Evolutionary conservation across 2,888 invertebrate genomes (phyloP).

Genomic region (Amphiduros pacificus): DNA sequence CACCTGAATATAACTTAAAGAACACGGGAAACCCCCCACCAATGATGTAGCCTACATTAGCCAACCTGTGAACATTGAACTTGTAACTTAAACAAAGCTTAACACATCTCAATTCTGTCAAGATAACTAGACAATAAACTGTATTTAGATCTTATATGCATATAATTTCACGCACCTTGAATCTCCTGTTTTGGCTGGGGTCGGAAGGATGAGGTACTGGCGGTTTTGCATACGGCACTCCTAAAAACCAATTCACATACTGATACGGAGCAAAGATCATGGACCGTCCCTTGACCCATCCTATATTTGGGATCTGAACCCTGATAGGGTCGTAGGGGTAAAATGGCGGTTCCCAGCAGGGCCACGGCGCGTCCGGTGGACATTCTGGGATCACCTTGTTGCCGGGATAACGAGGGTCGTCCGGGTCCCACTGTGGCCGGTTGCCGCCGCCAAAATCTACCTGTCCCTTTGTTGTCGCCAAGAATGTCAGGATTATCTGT

Average conservation of each 20-base stretch:
- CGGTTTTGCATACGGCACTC: slow-evolving; percentile 61
- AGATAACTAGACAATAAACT: no score
- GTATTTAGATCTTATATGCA: no score
- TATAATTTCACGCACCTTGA: slow-evolving; percentile 52
- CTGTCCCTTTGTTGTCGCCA: no score
- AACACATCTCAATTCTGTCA: neutral
- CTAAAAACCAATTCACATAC: slow-evolving; percentile 55
- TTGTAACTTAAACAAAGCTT: neutral
- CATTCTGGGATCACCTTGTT: slow-evolving; percentile 19
- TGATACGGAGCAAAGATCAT: slow-evolving; percentile 22
- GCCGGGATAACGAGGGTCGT: slow-evolving; percentile 8
- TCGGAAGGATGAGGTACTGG: no score
- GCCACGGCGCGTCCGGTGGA: slow-evolving; percentile 23
- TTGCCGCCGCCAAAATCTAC: no score
- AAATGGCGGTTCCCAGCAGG: slow-evolving; percentile 30
- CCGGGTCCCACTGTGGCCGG: slow-evolving; percentile 4
- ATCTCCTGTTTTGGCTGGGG: slow-evolving; percentile 49
- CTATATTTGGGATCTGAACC: slow-evolving; percentile 21
- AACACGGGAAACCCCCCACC: no score
- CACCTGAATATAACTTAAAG: no score
- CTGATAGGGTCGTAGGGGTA: slow-evolving; percentile 32
- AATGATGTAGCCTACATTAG: no score
- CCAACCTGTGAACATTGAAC: no score
- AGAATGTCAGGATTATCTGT: no score
- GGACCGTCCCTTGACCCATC: slow-evolving; percentile 29